phyloP scores from a whole-genome alignment of 2,797 vertebrate genomes.

The Mus spretus region DNA sequence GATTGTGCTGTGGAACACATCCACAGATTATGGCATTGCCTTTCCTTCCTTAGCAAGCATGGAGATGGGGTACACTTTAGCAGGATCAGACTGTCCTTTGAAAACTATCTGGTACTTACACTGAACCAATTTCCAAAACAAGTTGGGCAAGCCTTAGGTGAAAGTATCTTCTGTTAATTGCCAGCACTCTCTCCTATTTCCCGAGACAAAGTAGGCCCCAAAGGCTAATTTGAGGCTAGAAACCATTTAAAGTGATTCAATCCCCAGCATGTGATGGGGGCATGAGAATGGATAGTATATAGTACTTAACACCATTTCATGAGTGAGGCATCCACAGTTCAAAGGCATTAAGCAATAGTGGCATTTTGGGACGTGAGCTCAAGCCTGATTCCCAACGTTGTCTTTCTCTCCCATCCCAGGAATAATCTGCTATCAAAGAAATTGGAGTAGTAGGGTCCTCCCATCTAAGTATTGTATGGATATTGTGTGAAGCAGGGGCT shows the following conservation, averaged over 20 bases:
- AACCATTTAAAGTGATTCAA: slow-evolving; percentile 26
- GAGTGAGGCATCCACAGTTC: background rate
- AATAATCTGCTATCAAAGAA: slow-evolving; percentile 3
- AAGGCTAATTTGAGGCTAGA: slow-evolving; percentile 56
- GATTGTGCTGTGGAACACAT: background rate
- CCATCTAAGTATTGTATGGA: background rate
- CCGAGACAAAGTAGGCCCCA: slow-evolving; percentile 22
- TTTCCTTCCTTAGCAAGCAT: slow-evolving; percentile 4
- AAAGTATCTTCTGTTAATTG: slow-evolving; percentile 51
- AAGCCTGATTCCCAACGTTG: background rate
- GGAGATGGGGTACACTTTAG: slow-evolving; percentile 35
- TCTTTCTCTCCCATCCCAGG: background rate
- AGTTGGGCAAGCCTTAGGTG: slow-evolving; percentile 3
- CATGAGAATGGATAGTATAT: background rate
- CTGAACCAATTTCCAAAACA: slow-evolving; percentile 64
- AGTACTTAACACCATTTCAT: background rate
- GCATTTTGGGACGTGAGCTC: background rate
- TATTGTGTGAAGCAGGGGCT: background rate
- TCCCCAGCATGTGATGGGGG: background rate
- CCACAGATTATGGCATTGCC: background rate
- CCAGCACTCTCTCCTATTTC: background rate
- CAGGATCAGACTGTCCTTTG: slow-evolving; percentile 54
- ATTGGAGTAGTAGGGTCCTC: background rate
- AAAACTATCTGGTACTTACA: background rate
- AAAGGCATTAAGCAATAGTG: slow-evolving; percentile 32